Percentiles rank a stretch among this genome's conserved stretches.
Conservation (phyloP, 2,888 invertebrate species). For the Drosophila conformis region DNA sequence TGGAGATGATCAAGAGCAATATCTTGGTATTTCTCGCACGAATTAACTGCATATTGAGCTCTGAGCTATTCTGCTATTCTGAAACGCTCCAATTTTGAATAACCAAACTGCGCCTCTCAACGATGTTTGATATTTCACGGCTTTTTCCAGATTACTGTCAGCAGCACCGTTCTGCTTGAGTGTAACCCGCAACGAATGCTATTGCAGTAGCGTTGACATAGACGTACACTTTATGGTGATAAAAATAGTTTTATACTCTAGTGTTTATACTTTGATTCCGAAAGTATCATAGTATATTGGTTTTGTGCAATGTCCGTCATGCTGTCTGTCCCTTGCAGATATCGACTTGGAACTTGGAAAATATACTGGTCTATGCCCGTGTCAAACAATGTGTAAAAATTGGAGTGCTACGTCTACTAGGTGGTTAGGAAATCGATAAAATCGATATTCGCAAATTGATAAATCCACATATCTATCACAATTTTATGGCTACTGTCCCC, state of each 20-base stretch:
- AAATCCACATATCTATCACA: no score
- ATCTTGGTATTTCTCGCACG: slow-evolving; percentile 24
- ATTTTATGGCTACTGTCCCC: no score
- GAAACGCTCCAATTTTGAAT: background rate
- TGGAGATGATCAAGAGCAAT: slow-evolving; percentile 25
- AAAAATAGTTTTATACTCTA: background rate
- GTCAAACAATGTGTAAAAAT: no score
- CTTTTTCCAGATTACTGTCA: slow-evolving; percentile 8
- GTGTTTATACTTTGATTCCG: no score
- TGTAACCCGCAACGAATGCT: background rate
- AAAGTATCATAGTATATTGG: no score
- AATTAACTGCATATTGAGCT: slow-evolving; percentile 29
- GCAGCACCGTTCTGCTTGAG: slow-evolving; percentile 4
- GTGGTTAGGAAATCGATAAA: no score
- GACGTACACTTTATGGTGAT: background rate
- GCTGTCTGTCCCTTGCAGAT: no score
- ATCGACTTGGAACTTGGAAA: no score
- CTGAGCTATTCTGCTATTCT: background rate
- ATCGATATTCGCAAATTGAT: no score
- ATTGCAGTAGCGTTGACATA: background rate
- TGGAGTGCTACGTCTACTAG: no score
- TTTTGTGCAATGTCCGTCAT: no score
- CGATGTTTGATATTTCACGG: slow-evolving; percentile 27
- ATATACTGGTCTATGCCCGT: no score
- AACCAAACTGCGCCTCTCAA: background rate